phyloP scores from a whole-genome alignment of 2,888 invertebrate species.

The Agrochola circellaris region DNA sequence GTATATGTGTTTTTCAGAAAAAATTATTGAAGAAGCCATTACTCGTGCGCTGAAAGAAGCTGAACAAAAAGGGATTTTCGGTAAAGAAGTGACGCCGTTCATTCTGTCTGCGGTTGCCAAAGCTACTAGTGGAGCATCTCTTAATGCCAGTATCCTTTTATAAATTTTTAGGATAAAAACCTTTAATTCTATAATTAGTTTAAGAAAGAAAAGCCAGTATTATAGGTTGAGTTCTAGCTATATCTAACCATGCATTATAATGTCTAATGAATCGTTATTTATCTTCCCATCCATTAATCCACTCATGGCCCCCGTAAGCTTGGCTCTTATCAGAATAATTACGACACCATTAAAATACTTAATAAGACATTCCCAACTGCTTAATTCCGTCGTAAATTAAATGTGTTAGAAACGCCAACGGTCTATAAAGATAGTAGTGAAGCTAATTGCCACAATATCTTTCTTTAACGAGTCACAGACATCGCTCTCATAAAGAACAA shows the following conservation, averaged over 20 bases:
- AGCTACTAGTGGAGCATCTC: constrained; percentile 95
- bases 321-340: constrained; percentile 64
- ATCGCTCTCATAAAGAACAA: constrained; percentile 98
- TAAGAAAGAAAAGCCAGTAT: no score
- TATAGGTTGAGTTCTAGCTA: neutral
- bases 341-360: constrained; percentile 75
- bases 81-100: constrained; percentile 98
- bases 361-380: constrained; percentile 74
- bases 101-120: constrained; percentile 94
- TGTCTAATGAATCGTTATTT: constrained; percentile 13
- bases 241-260: neutral
- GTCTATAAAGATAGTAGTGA: constrained; percentile 77
- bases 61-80: constrained; percentile 91
- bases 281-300: constrained; percentile 31
- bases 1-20: constrained; percentile 76
- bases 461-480: constrained; percentile 91
- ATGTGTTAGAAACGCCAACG: constrained; percentile 76
- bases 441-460: constrained; percentile 82
- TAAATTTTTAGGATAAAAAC: neutral
- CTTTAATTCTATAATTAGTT: neutral
- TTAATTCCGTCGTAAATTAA: constrained; percentile 79
- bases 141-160: constrained; percentile 95
- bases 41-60: constrained; percentile 92
- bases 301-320: constrained; percentile 32
- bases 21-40: constrained; percentile 93